Evolutionary conservation across 2,113 vertebrate species (phyloP), one percentile per base, ranked within the genome.

Genomic region (Blennius ocellaris): DNA sequence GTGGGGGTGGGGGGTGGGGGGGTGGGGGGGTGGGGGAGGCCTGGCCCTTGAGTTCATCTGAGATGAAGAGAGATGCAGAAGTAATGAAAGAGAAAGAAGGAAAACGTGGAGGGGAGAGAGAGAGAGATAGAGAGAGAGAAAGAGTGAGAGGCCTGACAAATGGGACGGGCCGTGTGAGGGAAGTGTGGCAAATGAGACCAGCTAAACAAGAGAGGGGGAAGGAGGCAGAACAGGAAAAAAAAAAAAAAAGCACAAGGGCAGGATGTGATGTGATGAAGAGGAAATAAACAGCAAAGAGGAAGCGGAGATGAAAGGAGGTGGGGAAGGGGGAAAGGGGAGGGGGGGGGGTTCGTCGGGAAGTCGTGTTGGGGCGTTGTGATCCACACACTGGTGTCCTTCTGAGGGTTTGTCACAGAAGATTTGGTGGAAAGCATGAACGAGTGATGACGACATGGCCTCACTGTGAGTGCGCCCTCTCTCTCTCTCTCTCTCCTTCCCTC

Each of bases 391-490:
- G 85, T 78, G 83, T 87, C 81, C 86, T 80, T 86, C 49, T 50
- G 73, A 76, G 69, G 83, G 80, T 41, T 66, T 67, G 21, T 82
- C 87, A 86, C 82, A 71, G 88, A 84, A 83, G 83, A 82, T 62
- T 62, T 68, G 86, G 84, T 68, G 65, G 81, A 89, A 89, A 89
- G 88, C 83, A 88, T 90, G 88, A 87, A 88, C 69, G 49, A 85
- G 85, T 86, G 88, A 89, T 87, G 88, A 87, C 85, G 62, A 88
- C 90, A 88, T 77, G 83, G 86, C 86, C 89, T 92, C 92, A 86
- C 87, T 91, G 76, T 75, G 73, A 82, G 83, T 80, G 85, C 48
- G 78, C 89, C 72, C 85, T 78, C 76, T 79, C 21, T 30, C 21
- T 30, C 85, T 78, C 76, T 79, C 21, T 30, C 21, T 30, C 80